These are phyloP conservation scores for Salvelinus fontinalis DNA, from an alignment of 2,113 vertebrate species.

Conservation along the genomic window DNA sequence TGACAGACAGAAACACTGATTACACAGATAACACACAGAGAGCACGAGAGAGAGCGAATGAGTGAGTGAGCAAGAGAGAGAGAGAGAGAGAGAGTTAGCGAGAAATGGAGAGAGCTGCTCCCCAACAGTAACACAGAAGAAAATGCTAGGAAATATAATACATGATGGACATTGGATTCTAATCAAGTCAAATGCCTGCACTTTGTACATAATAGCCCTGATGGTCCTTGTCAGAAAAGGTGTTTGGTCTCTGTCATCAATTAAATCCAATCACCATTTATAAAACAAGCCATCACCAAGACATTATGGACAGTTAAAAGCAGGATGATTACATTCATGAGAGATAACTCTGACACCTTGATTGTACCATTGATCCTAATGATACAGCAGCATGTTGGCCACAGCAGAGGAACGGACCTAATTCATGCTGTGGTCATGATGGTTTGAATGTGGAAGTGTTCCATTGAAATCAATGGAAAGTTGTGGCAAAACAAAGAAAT, in stretches of 20 bases:
- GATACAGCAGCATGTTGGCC: conserved; percentile 11
- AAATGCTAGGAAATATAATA: background rate
- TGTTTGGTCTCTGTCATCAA: conserved; percentile 27
- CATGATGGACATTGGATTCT: conserved; percentile 30
- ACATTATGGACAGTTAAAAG: conserved; percentile 23
- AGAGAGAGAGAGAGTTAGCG: too few species aligned
- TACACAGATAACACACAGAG: background rate
- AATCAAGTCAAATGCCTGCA: conserved; percentile 23
- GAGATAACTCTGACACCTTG: conserved; percentile 40
- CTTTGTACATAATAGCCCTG: background rate
- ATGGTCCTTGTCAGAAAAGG: conserved; percentile 20
- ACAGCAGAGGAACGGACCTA: too few species aligned
- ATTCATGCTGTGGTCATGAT: too few species aligned
- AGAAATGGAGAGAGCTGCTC: too few species aligned
- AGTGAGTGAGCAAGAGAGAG: background rate
- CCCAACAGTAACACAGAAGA: background rate
- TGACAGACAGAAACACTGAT: conserved; percentile 1
- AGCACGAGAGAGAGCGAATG: background rate
- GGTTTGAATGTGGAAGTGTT: background rate
- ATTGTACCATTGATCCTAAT: conserved; percentile 30
- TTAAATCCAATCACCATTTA: conserved; percentile 24
- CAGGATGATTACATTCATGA: conserved; percentile 19
- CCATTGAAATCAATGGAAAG: too few species aligned
- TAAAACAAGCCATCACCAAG: conserved; percentile 9
- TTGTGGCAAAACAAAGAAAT: too few species aligned